phyloP scores from a whole-genome alignment of 2,113 vertebrate species.

The Hemiprocne comata region DNA sequence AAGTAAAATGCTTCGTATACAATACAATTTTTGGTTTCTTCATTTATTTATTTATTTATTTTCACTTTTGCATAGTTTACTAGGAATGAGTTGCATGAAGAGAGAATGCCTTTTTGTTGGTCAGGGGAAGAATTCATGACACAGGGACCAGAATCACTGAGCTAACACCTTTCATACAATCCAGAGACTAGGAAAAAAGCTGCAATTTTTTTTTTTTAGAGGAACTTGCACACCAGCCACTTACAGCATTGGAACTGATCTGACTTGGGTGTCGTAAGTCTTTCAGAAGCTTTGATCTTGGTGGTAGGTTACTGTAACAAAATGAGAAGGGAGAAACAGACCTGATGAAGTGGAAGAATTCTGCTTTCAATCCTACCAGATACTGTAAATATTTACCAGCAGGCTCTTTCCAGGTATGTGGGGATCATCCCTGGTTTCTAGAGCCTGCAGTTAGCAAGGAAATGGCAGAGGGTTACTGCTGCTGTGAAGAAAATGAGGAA shows the following conservation, averaged over 20 bases:
- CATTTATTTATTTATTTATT: not conserved
- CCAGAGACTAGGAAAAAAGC: not conserved
- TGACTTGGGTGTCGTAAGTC: not conserved
- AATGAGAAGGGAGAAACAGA: not conserved
- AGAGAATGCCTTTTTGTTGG: not conserved
- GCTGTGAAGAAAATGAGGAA: not conserved
- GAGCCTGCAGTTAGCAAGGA: not conserved
- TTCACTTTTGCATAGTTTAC: not conserved
- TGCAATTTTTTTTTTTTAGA: not conserved
- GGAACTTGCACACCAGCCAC: not conserved
- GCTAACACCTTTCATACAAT: not conserved
- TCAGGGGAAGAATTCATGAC: not conserved
- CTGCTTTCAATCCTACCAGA: accelerated
- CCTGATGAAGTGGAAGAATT: not conserved
- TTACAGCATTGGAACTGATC: not conserved
- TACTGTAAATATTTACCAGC: not conserved
- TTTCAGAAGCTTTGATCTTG: not conserved
- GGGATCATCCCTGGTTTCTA: not conserved
- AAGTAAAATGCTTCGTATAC: not conserved
- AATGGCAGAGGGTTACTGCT: not conserved
- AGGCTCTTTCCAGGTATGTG: not conserved
- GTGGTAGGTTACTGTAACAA: not conserved
- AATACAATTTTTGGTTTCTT: not conserved
- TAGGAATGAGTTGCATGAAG: not conserved
- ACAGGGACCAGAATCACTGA: not conserved